A percentile compares a stretch with the other conserved stretches of the same genome.
Evolutionary conservation across 35 echinoderm and acorn worm genomes (phyloP).

Genomic region (Apostichopus japonicus): DNA sequence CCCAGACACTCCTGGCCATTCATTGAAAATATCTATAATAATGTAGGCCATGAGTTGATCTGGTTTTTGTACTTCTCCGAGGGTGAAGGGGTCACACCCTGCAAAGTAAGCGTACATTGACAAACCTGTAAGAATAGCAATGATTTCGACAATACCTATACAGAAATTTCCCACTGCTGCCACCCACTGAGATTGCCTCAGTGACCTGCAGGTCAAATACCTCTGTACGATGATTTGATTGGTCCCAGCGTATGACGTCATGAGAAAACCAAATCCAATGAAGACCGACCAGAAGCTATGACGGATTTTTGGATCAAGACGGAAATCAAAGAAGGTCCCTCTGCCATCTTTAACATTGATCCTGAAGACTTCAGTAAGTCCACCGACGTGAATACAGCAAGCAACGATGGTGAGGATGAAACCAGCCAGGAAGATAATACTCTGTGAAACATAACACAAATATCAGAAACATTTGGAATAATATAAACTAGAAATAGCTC

Average conservation of each 20-base stretch:
- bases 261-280: slow-evolving; percentile 6
- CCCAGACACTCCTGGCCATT: neutral
- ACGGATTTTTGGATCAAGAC: slow-evolving; percentile 21
- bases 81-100: slow-evolving; percentile 7
- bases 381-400: slow-evolving; percentile 5
- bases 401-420: slow-evolving; percentile 36
- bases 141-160: neutral
- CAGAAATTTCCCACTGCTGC: neutral
- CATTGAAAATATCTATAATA: neutral
- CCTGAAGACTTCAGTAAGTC: neutral
- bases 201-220: slow-evolving; percentile 7
- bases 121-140: slow-evolving; percentile 17
- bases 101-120: slow-evolving; percentile 39
- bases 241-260: neutral
- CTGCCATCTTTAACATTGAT: slow-evolving; percentile 1
- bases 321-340: slow-evolving; percentile 19
- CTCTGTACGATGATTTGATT: slow-evolving; percentile 47
- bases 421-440: neutral
- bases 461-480: neutral
- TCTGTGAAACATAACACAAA: neutral
- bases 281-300: slow-evolving; percentile 39
- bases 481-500: no score
- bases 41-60: slow-evolving; percentile 42
- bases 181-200: neutral
- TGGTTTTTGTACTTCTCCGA: neutral